Base-by-base conservation (phyloP, 1,140 invertebrate genomes). In the Panagrolaimus sp. region DNA sequence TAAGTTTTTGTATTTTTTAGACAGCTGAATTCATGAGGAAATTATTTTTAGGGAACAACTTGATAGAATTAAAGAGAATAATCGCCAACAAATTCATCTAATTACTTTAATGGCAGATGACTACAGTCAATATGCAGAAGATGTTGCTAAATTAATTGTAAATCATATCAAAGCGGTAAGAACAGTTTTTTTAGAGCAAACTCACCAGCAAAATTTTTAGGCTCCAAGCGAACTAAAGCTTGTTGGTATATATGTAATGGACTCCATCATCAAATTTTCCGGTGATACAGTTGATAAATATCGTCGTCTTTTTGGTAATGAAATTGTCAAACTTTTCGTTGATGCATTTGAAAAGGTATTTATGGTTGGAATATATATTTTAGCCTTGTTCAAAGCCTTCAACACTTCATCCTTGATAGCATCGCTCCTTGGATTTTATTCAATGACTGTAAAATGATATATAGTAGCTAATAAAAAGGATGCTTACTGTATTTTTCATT, bases 271-370 rank as follows among this genome's bases (percentile, higher is more conserved):
- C 51, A 57, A 57, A 8, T 57, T 25, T 8, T 27, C 51, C 20
- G 27, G 51, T 27, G 27, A 57, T 16, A 25, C 51, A 2, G 27
- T 27, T 11, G 51, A 57, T 11, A 57, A 57, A 27, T 57, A 57
- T 23, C 51, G 51, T 25, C 51, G 27, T 11, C 51, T 57, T 11
- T 57, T 57, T 27, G 51, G 51, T 9, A 57, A 27, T 20, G 51
- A 57, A 57, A 57, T 57, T 20, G 51, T 57, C 51, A 27, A 57
- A 4, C 51, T 57, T 57, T 57, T 57, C 20, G 51, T 57, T 20
- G 51, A 57, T 27, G 20, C 51, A 4, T 57, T 57, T 57, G 27
- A 57, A 27, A 57, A 57, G 51, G 51, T 57, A 57, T 16, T 38
- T 38, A 38, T 38, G 31, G 31, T 38, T 38, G 31, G 31, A 38